These are phyloP conservation scores for Ormyrus thymus DNA, from an alignment of 2,888 invertebrate genomes.

Conservation along the genomic window DNA sequence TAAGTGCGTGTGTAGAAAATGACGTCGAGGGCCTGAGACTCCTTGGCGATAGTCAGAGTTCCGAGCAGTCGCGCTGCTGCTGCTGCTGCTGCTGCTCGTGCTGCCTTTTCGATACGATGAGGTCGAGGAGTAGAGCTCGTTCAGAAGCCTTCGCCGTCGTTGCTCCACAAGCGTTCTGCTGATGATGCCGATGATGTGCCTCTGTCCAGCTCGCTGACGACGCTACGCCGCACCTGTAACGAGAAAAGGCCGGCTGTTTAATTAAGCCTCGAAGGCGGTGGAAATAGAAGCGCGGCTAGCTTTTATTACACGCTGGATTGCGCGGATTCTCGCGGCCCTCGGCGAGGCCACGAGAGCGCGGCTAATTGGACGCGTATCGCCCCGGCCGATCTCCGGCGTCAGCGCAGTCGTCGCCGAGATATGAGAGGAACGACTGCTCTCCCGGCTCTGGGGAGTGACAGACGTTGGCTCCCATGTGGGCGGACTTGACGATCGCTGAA, in stretches of 20 bases:
- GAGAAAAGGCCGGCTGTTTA: neutral
- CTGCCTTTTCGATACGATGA: slow-evolving; percentile 5
- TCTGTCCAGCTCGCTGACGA: slow-evolving; percentile 73
- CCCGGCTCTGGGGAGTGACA: slow-evolving; percentile 17
- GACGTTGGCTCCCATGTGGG: slow-evolving; percentile 65
- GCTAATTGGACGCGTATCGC: slow-evolving; percentile 56
- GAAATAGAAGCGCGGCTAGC: too few species aligned
- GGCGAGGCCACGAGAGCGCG: slow-evolving; percentile 25
- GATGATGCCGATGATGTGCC: slow-evolving; percentile 60
- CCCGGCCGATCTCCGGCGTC: slow-evolving; percentile 38
- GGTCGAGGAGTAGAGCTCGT: slow-evolving; percentile 61
- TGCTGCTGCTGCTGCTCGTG: slow-evolving; percentile 49
- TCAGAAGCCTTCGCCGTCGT: slow-evolving; percentile 60
- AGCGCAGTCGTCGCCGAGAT: neutral
- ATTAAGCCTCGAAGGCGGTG: too few species aligned
- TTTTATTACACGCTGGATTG: slow-evolving; percentile 3
- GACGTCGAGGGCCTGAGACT: slow-evolving; percentile 52
- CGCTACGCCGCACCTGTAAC: slow-evolving; percentile 74
- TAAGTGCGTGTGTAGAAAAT: neutral
- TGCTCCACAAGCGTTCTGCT: slow-evolving; percentile 66
- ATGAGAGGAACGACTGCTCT: neutral
- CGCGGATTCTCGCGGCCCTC: neutral
- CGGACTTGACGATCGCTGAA: slow-evolving; percentile 70
- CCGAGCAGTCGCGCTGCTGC: slow-evolving; percentile 61
- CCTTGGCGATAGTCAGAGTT: slow-evolving; percentile 63